These are phyloP conservation scores for Tipula lateralis DNA, from an alignment of 2,888 invertebrate species.

Conservation along the genomic window DNA sequence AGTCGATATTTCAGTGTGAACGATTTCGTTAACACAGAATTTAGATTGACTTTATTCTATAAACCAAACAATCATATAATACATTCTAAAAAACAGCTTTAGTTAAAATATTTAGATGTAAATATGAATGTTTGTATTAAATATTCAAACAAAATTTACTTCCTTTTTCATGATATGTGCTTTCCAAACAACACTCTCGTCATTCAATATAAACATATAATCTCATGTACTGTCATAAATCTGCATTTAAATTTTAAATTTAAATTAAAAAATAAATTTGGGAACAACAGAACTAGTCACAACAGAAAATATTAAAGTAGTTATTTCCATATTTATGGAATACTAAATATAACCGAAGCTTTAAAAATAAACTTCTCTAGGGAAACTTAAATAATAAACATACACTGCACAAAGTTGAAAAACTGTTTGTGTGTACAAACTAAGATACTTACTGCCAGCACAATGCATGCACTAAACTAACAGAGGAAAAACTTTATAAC, in stretches of 20 bases:
- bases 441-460: neutral
- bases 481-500: neutral
- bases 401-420: neutral
- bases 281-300: neutral
- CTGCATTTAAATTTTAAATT: neutral
- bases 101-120: too few species aligned
- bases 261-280: neutral
- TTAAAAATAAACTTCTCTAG: neutral
- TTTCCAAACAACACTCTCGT: neutral
- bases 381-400: neutral
- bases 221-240: neutral
- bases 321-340: neutral
- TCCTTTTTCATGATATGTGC: neutral
- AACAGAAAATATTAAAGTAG: neutral
- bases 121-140: too few species aligned
- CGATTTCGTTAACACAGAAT: too few species aligned
- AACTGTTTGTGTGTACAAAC: neutral
- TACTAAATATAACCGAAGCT: neutral
- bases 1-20: too few species aligned
- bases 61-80: too few species aligned
- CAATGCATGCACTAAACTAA: neutral
- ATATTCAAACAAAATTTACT: too few species aligned
- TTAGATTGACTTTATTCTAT: too few species aligned
- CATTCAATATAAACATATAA: neutral
- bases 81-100: too few species aligned